Conservation (phyloP, 2,888 invertebrate species). For the Drosophila pseudotalamancana region DNA sequence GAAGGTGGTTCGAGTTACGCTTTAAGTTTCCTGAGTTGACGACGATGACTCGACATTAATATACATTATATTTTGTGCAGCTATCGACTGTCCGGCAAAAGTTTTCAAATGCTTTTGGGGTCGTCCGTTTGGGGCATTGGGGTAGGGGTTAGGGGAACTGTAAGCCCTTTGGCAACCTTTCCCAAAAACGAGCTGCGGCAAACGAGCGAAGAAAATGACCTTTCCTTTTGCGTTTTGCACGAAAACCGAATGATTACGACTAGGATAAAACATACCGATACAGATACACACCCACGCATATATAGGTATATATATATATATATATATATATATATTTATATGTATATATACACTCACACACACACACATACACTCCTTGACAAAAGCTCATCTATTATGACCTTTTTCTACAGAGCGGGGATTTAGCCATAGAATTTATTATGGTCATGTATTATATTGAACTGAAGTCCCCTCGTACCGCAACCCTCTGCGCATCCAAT, state of each 20-base stretch:
- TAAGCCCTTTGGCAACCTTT: conserved; percentile 78
- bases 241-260: conserved; percentile 66
- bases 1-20: conserved; percentile 33
- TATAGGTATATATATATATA: background rate
- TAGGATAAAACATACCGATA: conserved; percentile 34
- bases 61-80: conserved; percentile 71
- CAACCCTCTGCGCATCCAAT: conserved; percentile 6
- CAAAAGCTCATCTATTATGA: conserved; percentile 77
- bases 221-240: conserved; percentile 73
- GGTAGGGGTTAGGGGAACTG: background rate
- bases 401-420: conserved; percentile 75
- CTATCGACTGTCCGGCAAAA: conserved; percentile 74
- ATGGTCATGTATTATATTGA: conserved; percentile 78
- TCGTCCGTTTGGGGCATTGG: background rate
- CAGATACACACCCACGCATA: conserved; percentile 10
- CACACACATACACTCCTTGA: conserved; percentile 38
- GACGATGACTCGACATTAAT: conserved; percentile 74
- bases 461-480: conserved; percentile 34
- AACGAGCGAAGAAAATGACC: conserved; percentile 75
- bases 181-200: conserved; percentile 58
- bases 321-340: conserved; percentile 1
- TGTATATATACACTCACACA: conserved; percentile 18
- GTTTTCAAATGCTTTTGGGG: conserved; percentile 61
- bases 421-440: conserved; percentile 78
- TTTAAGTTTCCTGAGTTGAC: conserved; percentile 51